phyloP scores from a whole-genome alignment of 2,888 invertebrate species.

The Laothoe populi region DNA sequence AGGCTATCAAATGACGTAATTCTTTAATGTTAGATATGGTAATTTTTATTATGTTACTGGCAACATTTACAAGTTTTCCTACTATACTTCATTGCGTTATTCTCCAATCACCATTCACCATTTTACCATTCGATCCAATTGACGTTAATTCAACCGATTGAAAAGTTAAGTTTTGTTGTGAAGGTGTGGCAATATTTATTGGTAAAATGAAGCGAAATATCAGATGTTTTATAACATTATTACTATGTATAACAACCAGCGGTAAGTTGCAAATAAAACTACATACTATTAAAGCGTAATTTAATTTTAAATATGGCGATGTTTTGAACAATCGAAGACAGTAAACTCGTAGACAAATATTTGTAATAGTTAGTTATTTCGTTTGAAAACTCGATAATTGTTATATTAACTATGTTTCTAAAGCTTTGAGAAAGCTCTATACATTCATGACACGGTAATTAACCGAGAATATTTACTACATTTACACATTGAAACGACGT shows the following conservation, averaged over 20 bases:
- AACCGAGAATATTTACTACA: neutral
- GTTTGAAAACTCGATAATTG: neutral
- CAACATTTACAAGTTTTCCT: too few relatives aligned
- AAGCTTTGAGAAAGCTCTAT: neutral
- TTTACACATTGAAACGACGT: neutral
- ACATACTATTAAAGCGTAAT: neutral
- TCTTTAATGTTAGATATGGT: too few relatives aligned
- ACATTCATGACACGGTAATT: neutral
- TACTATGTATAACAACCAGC: conserved; percentile 4
- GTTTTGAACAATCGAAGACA: neutral
- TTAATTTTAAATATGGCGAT: conserved; percentile 6
- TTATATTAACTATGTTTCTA: neutral
- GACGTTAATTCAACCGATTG: conserved; percentile 19
- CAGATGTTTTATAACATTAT: conserved; percentile 5
- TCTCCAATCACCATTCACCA: too few relatives aligned
- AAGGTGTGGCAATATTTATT: conserved; percentile 3
- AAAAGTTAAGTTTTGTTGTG: conserved; percentile 16
- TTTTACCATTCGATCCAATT: neutral
- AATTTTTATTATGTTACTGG: too few relatives aligned
- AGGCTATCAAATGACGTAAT: too few relatives aligned
- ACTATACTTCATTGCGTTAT: too few relatives aligned
- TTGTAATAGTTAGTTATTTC: neutral
- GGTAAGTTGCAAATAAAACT: conserved; percentile 21
- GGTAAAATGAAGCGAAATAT: conserved; percentile 21
- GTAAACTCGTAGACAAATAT: neutral